These are phyloP conservation scores for Glyphotaelius pellucidus DNA, from an alignment of 2,888 invertebrate species.

Conservation along the genomic window DNA sequence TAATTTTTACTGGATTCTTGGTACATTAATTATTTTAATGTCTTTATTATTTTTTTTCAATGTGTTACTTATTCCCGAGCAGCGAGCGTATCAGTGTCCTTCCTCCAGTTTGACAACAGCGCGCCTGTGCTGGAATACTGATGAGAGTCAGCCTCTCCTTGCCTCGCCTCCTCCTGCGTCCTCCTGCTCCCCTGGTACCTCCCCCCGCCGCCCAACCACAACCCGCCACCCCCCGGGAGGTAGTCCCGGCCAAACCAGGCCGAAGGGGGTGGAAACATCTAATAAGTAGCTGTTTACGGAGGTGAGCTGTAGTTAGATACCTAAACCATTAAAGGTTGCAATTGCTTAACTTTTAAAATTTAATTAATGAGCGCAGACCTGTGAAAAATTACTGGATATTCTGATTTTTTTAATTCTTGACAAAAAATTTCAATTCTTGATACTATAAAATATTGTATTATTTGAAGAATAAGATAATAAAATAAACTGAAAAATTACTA, in stretches of 20 bases:
- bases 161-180: conserved; percentile 11
- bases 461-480: no score
- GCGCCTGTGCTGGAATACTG: conserved; percentile 65
- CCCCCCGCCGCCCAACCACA: background rate
- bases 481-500: no score
- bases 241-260: background rate
- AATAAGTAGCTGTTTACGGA: background rate
- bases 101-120: conserved; percentile 62
- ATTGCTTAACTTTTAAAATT: no score
- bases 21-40: background rate
- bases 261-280: background rate
- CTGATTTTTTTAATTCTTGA: no score
- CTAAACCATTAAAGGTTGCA: background rate
- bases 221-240: background rate
- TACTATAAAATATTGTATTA: no score
- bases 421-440: no score
- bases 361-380: no score
- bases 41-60: background rate
- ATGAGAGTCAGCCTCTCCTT: conserved; percentile 54
- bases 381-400: no score
- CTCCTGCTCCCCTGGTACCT: conserved; percentile 7
- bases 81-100: conserved; percentile 60
- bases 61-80: conserved; percentile 50
- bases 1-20: background rate
- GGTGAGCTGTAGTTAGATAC: background rate